A percentile compares a stretch with the other conserved stretches of the same genome.
phyloP scores from a whole-genome alignment of 2,797 vertebrate genomes.

The Eutrigla gurnardus region DNA sequence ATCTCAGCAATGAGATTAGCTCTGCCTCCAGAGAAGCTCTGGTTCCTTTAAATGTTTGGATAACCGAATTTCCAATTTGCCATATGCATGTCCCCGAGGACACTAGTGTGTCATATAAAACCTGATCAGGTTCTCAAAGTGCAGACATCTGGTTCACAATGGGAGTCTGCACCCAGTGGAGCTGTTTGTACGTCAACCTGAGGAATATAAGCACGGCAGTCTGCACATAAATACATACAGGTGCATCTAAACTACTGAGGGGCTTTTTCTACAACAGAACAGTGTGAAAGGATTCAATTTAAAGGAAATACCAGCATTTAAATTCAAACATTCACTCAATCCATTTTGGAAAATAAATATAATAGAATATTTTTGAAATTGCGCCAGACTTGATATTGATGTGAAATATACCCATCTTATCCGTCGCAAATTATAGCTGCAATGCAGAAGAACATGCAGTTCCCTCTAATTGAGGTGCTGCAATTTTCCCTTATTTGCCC shows the following conservation, averaged over 20 bases:
- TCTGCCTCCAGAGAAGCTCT: constrained; percentile 26
- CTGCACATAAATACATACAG: background rate
- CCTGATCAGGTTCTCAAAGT: constrained; percentile 37
- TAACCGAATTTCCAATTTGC: constrained; percentile 69
- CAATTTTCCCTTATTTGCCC: constrained; percentile 50
- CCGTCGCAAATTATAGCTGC: constrained; percentile 17
- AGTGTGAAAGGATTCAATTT: background rate
- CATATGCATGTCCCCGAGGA: constrained; percentile 37
- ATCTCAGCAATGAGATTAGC: constrained; percentile 51
- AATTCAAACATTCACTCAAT: constrained; percentile 23
- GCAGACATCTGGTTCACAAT: constrained; percentile 44
- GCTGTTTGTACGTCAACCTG: constrained; percentile 48
- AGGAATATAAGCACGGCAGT: constrained; percentile 42
- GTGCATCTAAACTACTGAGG: background rate
- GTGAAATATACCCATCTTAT: constrained; percentile 7
- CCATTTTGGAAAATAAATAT: background rate
- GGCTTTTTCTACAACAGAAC: background rate
- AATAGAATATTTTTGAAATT: constrained; percentile 19
- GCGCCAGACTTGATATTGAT: constrained; percentile 5
- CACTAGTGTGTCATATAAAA: constrained; percentile 48
- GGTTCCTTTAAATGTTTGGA: constrained; percentile 52
- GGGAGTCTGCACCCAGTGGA: constrained; percentile 28
- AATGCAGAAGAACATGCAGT: constrained; percentile 18
- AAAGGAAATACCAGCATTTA: constrained; percentile 22
- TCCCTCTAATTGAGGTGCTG: constrained; percentile 38